These are phyloP conservation scores for Macrophya alboannulata DNA, from an alignment of 2,888 invertebrate species.

Conservation along the genomic window DNA sequence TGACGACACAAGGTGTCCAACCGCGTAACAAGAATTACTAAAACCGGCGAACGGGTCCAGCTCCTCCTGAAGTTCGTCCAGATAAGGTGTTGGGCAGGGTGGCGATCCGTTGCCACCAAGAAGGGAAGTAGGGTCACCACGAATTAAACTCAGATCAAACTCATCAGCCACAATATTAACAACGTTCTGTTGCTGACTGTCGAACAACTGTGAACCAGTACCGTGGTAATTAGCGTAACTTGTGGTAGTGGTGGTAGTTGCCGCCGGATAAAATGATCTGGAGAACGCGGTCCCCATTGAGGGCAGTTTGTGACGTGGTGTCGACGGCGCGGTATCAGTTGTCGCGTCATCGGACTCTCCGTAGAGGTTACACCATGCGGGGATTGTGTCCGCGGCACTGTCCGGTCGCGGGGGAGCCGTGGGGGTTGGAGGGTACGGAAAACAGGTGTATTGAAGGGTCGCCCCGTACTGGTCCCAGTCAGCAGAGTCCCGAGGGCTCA, in stretches of 20 bases:
- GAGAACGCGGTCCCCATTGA: constrained; percentile 75
- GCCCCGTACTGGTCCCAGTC: constrained; percentile 73
- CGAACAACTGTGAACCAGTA: constrained; percentile 60
- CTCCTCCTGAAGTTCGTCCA: constrained; percentile 65
- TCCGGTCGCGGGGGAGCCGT: constrained; percentile 66
- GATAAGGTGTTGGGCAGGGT: constrained; percentile 64
- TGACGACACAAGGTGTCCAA: constrained; percentile 74
- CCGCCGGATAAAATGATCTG: constrained; percentile 69
- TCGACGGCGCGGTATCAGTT: constrained; percentile 51
- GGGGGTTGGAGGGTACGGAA: constrained; percentile 57
- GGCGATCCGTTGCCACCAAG: constrained; percentile 60
- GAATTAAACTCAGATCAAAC: constrained; percentile 76
- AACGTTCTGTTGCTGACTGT: constrained; percentile 51
- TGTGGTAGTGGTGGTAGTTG: constrained; percentile 64
- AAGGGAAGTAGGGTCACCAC: constrained; percentile 75
- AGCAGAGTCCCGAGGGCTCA: constrained; percentile 62
- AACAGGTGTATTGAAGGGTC: constrained; percentile 70
- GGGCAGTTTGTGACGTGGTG: constrained; percentile 67
- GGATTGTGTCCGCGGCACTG: constrained; percentile 71
- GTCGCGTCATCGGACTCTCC: constrained; percentile 63
- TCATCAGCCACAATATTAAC: constrained; percentile 68
- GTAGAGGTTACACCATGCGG: constrained; percentile 68
- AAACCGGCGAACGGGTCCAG: constrained; percentile 63
- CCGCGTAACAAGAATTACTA: constrained; percentile 69
- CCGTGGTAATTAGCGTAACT: constrained; percentile 60